Evolutionary conservation across 2,888 invertebrate species (phyloP), one percentile per base, ranked within the genome.

Genomic region (Xestia xanthographa): DNA sequence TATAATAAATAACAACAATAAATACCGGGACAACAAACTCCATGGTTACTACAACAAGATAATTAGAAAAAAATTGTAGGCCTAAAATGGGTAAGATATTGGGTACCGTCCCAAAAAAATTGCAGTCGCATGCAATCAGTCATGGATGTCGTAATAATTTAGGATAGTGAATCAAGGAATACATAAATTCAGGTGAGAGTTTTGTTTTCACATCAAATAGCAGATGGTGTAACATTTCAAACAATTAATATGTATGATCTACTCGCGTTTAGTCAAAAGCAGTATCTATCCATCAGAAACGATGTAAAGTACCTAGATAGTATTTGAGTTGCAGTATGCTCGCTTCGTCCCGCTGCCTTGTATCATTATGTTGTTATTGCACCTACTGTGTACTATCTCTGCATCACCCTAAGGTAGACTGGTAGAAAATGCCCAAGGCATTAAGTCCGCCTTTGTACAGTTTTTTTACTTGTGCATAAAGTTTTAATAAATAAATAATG

Each of bases 221-320:
- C 3, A 22, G 14, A n/a, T n/a, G n/a, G 41, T 12, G 45, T 11
- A 26, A 45, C 9, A 22, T 12, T 29, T 1, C 22, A 41, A 2
- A 41, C 29, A 43, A 34, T 34, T 34, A 43, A 38, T 29, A 11
- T 20, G 26, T 45, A 45, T 50, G 22, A 4, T 69, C 14, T 29
- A 20, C 41, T 43, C 43, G n/a, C 26, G 12, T 26, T 17, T 14
- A 45, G 12, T 56, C 26, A 17, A 12, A 17, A 43, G 17, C 34
- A 17, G 22, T n/a, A 43, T 0, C 2, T 22, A 43, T 8, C n/a
- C 77, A 20, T 65, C 4, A 50, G 34, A n/a, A 56, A 26, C 20
- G 41, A n/a, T 58, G 69, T 79, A 79, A n/a, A 34, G 79, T 20
- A 20, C 20, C 29, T 43, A 3, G 11, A 29, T 56, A 22, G n/a